A percentile compares a stretch with the other conserved stretches of the same genome.
Conservation (phyloP, 2,113 vertebrate species). For the Todiramphus saurophagus region DNA sequence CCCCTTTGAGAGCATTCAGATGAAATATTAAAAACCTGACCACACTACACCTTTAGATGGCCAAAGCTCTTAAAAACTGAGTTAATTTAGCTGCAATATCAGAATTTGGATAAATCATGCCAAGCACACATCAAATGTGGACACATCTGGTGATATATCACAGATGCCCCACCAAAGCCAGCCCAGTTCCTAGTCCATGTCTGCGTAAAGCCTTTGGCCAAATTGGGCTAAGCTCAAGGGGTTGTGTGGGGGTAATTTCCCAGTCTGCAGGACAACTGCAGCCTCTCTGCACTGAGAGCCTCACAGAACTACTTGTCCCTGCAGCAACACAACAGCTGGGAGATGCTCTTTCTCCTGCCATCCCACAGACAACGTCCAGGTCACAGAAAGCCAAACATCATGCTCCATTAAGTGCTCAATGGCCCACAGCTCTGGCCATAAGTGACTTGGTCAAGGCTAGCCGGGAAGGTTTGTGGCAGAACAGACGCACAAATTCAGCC, state of each 20-base stretch:
- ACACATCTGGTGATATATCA: accelerated
- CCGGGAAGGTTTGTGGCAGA: not conserved
- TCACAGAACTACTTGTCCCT: not conserved
- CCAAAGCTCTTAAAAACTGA: not conserved
- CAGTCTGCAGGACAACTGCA: not conserved
- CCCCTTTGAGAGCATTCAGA: not conserved
- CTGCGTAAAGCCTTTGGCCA: not conserved
- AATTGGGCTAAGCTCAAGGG: accelerated
- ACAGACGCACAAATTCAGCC: accelerated
- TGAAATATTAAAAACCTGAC: not conserved
- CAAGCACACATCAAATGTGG: accelerated
- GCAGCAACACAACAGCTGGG: accelerated
- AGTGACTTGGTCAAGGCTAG: accelerated
- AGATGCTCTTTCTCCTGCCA: not conserved
- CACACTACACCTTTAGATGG: not conserved
- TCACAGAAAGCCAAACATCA: no score
- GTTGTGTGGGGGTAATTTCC: accelerated
- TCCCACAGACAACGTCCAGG: not conserved
- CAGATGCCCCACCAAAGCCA: not conserved
- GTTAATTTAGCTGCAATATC: not conserved
- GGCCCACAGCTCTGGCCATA: not conserved
- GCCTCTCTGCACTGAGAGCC: not conserved
- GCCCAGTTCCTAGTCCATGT: accelerated
- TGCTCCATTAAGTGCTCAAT: accelerated
- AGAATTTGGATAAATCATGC: not conserved